A percentile compares a stretch with the other conserved stretches of the same genome.
These are phyloP conservation scores for Synanthedon andrenaeformis DNA, from an alignment of 2,888 invertebrate species.

Conservation along the genomic window DNA sequence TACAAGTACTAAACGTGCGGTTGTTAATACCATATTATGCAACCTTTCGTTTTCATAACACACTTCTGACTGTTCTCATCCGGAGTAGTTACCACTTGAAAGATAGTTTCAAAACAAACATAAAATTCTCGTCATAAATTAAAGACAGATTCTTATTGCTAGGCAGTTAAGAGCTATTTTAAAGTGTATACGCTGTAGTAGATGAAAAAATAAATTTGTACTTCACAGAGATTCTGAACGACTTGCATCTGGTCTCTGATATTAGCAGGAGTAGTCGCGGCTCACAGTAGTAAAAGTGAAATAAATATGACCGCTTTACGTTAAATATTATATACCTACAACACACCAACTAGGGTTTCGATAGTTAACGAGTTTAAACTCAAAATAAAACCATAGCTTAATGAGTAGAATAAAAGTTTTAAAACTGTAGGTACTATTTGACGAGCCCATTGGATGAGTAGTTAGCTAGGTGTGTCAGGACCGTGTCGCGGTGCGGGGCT, in stretches of 20 bases:
- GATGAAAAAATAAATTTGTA: background rate
- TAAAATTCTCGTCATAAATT: background rate
- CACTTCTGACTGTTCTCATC: constrained; percentile 14
- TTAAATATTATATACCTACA: too few relatives aligned
- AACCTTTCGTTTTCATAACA: constrained; percentile 31
- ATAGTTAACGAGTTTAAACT: too few relatives aligned
- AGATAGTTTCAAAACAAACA: constrained; percentile 6
- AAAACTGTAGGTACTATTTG: too few relatives aligned
- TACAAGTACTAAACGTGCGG: background rate
- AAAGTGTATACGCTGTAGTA: background rate
- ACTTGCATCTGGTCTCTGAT: background rate
- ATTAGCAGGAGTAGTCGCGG: background rate
- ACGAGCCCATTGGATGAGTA: too few relatives aligned
- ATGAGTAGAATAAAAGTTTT: too few relatives aligned
- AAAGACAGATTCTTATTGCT: background rate
- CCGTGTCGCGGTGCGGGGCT: too few relatives aligned
- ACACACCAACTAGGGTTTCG: too few relatives aligned
- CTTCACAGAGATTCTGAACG: too few relatives aligned
- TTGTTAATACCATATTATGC: constrained; percentile 13
- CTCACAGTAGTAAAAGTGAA: too few relatives aligned
- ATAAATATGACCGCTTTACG: too few relatives aligned
- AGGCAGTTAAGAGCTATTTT: background rate
- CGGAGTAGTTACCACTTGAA: constrained; percentile 14
- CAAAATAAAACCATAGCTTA: too few relatives aligned
- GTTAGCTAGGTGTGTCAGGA: too few relatives aligned